phyloP scores from a whole-genome alignment of 2,888 invertebrate species.

The Beris morrisii region DNA sequence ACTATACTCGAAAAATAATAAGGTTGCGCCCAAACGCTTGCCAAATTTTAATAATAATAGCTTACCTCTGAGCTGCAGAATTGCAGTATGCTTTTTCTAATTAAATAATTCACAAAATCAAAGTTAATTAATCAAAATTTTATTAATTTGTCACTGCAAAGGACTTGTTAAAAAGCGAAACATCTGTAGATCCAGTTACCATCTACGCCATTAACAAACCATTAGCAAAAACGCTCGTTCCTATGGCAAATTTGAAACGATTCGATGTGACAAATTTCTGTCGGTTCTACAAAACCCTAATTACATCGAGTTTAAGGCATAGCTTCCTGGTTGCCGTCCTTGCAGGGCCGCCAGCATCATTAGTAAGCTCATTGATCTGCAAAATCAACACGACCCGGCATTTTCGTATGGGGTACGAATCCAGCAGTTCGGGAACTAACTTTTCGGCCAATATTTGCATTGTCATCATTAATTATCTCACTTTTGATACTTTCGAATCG shows the following conservation, averaged over 20 bases:
- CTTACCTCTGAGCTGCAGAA: no score
- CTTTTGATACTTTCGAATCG: conserved; percentile 8
- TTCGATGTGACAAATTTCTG: conserved; percentile 34
- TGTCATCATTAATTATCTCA: conserved; percentile 37
- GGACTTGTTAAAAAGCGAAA: no score
- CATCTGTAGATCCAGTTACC: no score
- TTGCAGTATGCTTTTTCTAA: no score
- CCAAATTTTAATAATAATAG: no score
- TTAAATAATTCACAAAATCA: no score
- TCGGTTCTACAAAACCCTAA: conserved; percentile 29
- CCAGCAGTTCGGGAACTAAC: not conserved
- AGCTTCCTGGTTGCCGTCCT: not conserved
- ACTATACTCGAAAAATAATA: no score
- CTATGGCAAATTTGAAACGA: conserved; percentile 22
- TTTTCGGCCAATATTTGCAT: conserved; percentile 38
- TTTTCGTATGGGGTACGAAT: not conserved
- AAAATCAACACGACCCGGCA: conserved; percentile 33
- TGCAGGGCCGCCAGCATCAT: conserved; percentile 23
- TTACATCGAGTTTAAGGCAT: conserved; percentile 12
- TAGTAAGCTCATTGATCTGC: conserved; percentile 35
- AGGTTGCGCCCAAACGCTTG: no score
- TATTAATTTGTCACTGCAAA: no score
- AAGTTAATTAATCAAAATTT: no score
- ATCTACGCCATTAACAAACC: conserved; percentile 19
- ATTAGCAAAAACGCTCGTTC: conserved; percentile 20